phyloP scores from a whole-genome alignment of 2,888 invertebrate genomes.

The Sycophila texana region DNA sequence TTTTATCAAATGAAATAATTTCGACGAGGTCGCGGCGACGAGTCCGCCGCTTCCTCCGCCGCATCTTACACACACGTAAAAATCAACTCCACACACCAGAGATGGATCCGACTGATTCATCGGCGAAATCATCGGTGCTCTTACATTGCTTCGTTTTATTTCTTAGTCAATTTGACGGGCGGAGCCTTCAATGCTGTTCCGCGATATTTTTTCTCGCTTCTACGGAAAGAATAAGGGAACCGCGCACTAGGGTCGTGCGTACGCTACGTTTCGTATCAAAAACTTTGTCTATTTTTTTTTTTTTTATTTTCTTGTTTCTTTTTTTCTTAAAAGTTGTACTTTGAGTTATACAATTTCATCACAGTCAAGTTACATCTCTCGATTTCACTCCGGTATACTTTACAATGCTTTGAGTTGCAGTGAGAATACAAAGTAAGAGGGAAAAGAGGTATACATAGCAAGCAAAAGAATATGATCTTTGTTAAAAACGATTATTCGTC shows the following conservation, averaged over 20 bases:
- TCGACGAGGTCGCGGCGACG: slow-evolving; percentile 1
- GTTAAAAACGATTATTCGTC: background rate
- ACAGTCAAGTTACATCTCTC: slow-evolving; percentile 44
- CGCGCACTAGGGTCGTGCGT: background rate
- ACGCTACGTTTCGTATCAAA: slow-evolving; percentile 1
- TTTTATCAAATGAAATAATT: slow-evolving; percentile 32
- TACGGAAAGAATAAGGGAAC: background rate
- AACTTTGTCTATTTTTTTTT: background rate
- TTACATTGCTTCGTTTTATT: slow-evolving; percentile 35
- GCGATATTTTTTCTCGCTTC: background rate
- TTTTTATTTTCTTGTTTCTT: slow-evolving; percentile 5
- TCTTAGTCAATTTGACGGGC: slow-evolving; percentile 34
- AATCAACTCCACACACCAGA: slow-evolving; percentile 50
- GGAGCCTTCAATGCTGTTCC: slow-evolving; percentile 38
- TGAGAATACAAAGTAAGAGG: background rate
- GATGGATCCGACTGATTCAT: slow-evolving; percentile 51
- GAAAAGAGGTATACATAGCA: background rate
- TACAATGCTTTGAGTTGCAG: background rate
- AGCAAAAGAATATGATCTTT: background rate
- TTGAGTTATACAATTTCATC: slow-evolving; percentile 45
- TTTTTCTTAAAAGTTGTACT: slow-evolving; percentile 47
- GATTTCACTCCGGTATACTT: slow-evolving; percentile 12
- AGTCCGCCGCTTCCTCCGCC: background rate
- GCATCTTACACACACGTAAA: background rate
- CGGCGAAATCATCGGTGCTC: slow-evolving; percentile 27